phyloP scores from a whole-genome alignment of 2,888 invertebrate species.

The Cheilosia vernalis region DNA sequence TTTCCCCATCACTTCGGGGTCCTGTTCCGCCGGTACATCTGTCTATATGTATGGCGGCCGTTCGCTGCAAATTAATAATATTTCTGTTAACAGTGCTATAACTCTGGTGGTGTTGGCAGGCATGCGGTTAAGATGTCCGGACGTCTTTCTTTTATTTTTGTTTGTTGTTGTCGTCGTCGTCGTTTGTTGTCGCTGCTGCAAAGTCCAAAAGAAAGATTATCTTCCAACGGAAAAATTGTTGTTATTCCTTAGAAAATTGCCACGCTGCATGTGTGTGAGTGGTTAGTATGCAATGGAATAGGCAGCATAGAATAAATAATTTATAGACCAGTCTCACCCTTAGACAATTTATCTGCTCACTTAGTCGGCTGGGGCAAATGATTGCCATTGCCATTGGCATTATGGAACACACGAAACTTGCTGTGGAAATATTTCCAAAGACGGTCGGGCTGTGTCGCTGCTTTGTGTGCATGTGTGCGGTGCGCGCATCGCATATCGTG shows the following conservation, averaged over 20 bases:
- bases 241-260: slow-evolving; percentile 50
- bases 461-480: not conserved
- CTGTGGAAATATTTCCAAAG: slow-evolving; percentile 39
- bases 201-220: slow-evolving; percentile 64
- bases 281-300: slow-evolving; percentile 41
- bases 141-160: slow-evolving; percentile 14
- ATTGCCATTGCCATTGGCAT: slow-evolving; percentile 6
- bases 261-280: slow-evolving; percentile 21
- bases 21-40: not conserved
- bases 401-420: slow-evolving; percentile 30
- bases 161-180: not conserved
- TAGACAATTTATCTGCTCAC: slow-evolving; percentile 74
- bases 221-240: slow-evolving; percentile 53
- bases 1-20: slow-evolving; percentile 23
- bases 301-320: slow-evolving; percentile 55
- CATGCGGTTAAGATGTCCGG: slow-evolving; percentile 72
- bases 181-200: not conserved
- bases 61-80: slow-evolving; percentile 71
- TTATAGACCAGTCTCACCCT: slow-evolving; percentile 74
- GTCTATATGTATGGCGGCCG: slow-evolving; percentile 4
- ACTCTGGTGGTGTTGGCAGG: slow-evolving; percentile 56
- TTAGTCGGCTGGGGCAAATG: slow-evolving; percentile 52
- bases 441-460: slow-evolving; percentile 9
- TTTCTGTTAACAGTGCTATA: slow-evolving; percentile 73
- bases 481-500: slow-evolving; percentile 22